Percentiles rank a stretch among this genome's conserved stretches.
phyloP scores from a whole-genome alignment of 2,797 vertebrate species.

The Psittacula echo region DNA sequence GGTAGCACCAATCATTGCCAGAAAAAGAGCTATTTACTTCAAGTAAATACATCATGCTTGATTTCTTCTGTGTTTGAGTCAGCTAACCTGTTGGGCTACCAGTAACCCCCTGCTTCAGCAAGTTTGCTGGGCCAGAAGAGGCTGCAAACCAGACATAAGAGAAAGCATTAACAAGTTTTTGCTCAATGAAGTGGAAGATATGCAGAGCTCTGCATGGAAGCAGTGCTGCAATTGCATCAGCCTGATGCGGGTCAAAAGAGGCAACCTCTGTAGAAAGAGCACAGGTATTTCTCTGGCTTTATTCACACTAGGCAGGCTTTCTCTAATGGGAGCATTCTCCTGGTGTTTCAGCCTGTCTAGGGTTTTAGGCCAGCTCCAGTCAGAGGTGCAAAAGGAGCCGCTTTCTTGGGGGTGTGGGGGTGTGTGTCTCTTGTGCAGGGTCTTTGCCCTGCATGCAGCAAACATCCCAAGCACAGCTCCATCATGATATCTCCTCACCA shows the following conservation, averaged over 20 bases:
- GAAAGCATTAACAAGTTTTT: neutral
- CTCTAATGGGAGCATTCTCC: neutral
- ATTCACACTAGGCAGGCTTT: neutral
- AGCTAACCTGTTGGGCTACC: neutral
- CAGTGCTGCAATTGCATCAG: neutral
- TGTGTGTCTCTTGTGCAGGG: neutral
- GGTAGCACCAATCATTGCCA: neutral
- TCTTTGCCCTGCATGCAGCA: neutral
- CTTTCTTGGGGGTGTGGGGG: neutral
- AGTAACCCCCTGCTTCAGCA: neutral
- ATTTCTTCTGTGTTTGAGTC: neutral
- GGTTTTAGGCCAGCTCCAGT: neutral
- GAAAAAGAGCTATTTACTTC: neutral
- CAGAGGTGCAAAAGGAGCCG: neutral
- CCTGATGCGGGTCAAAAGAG: neutral
- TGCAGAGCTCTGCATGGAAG: neutral
- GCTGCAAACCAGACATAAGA: neutral
- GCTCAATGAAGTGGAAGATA: neutral
- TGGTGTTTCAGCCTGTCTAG: neutral
- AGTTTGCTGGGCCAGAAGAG: neutral
- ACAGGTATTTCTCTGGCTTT: neutral
- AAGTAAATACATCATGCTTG: neutral
- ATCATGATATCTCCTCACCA: rapidly evolving
- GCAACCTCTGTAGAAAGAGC: neutral
- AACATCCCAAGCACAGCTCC: neutral